A percentile compares a stretch with the other conserved stretches of the same genome.
These are phyloP conservation scores for Rynchops niger DNA, from an alignment of 2,113 vertebrate species.

Conservation along the genomic window DNA sequence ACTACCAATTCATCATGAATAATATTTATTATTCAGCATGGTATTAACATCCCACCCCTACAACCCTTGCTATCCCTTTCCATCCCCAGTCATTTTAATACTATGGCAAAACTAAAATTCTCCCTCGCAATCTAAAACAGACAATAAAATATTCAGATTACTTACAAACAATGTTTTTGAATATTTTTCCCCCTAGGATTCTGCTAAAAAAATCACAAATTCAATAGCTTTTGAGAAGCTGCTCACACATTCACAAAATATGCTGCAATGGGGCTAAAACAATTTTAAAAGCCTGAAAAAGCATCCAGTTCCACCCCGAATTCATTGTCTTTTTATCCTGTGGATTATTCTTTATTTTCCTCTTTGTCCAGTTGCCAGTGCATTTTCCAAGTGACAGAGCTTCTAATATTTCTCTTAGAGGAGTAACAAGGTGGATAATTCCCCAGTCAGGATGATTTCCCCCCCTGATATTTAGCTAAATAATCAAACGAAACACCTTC, in stretches of 20 bases:
- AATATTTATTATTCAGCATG: neutral
- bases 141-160: neutral
- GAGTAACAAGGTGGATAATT: slow-evolving; percentile 15
- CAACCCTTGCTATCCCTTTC: neutral
- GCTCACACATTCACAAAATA: neutral
- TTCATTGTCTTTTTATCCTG: neutral
- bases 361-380: neutral
- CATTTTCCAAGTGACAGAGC: neutral
- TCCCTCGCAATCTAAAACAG: neutral
- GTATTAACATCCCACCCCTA: neutral
- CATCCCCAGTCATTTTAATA: neutral
- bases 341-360: neutral
- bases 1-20: neutral
- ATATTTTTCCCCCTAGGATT: neutral
- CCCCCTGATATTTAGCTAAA: neutral
- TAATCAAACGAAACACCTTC: neutral
- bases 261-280: neutral
- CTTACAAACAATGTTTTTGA: neutral
- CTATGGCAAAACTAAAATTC: neutral
- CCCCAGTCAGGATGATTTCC: neutral
- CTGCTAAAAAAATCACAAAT: neutral
- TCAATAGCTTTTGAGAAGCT: neutral
- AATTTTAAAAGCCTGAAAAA: neutral
- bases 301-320: neutral
- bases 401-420: neutral